Conservation (phyloP, 1,140 invertebrate genomes). For the Ips nitidus region DNA sequence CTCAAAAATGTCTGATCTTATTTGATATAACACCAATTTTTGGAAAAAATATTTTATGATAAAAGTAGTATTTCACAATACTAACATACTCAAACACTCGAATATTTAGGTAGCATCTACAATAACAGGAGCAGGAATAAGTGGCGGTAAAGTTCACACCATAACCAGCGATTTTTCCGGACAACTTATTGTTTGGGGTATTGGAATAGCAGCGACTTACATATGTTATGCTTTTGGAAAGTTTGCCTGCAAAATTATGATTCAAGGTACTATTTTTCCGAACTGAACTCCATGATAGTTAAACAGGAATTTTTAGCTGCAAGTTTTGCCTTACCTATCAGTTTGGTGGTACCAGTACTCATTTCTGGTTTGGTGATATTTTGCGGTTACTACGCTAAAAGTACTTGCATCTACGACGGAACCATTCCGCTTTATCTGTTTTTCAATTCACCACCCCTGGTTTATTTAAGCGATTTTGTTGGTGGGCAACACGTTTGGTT, state of each 20-base stretch:
- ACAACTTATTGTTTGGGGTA: constrained; percentile 60
- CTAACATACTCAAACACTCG: not conserved
- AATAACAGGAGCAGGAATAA: constrained; percentile 46
- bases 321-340: constrained; percentile 78
- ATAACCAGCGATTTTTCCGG: constrained; percentile 47
- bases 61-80: constrained; percentile 1
- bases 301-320: constrained; percentile 55
- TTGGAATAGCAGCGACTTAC: constrained; percentile 67
- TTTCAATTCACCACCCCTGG: constrained; percentile 62
- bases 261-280: constrained; percentile 59
- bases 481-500: constrained; percentile 66
- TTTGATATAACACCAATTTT: no score
- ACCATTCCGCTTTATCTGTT: constrained; percentile 69
- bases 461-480: constrained; percentile 60
- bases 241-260: constrained; percentile 82
- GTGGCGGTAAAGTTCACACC: constrained; percentile 45
- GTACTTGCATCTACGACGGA: constrained; percentile 64
- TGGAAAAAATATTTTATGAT: no score
- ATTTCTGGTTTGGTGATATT: constrained; percentile 64
- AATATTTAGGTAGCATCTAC: constrained; percentile 33
- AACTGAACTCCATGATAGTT: not conserved
- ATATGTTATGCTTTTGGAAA: constrained; percentile 74
- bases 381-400: constrained; percentile 60
- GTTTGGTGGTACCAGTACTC: constrained; percentile 68
- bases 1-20: no score